Base-by-base conservation (phyloP, 2,113 vertebrate genomes). In the Struthidea cinerea region DNA sequence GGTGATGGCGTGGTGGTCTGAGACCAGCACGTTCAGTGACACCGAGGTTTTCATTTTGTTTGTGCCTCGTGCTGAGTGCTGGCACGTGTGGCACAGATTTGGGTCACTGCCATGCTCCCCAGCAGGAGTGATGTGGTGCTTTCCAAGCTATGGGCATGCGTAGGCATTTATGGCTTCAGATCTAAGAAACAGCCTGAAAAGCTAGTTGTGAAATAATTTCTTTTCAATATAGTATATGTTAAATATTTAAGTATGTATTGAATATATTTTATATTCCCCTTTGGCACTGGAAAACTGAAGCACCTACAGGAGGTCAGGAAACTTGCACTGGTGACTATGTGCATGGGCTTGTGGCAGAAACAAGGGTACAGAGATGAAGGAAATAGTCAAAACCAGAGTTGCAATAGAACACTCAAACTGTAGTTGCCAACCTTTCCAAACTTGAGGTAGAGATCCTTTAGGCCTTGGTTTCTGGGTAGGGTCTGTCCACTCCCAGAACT, bases 61-160 rank as follows among this genome's bases (percentile, higher is more conserved):
- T 42, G 33, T 76, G 70, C 27, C 56, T 86, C 20, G 7, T 85
- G 30, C 42, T 68, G 26, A 8, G 35, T 56, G 44, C 69, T 90
- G 85, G 41, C 3, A 5, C 7, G 26, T 0, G 6, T 11, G 16
- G 37, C 35, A 57, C 74, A 32, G 24, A 33, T n/a, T 26, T 33
- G 79, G 41, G 70, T 61, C 10, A 11, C 18, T 56, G 57, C 57
- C 10, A 6, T 33, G n/a, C 4, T 76, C n/a, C 23, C 8, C 5
- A 6, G 57, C n/a, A 30, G 7, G 41, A 69, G 32, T 0, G 1
- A 16, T 64, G 74, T 26, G 15, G 46, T 69, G 13, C n/a, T 57
- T 86, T 76, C 46, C 42, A 46, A 35, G 37, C 59, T 76, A 6
- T 1, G 6, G 49, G 37, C 22, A 9, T 19, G 11, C 0, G 0